phyloP scores from a whole-genome alignment of 2,113 vertebrate species.

The Octodon degus region DNA sequence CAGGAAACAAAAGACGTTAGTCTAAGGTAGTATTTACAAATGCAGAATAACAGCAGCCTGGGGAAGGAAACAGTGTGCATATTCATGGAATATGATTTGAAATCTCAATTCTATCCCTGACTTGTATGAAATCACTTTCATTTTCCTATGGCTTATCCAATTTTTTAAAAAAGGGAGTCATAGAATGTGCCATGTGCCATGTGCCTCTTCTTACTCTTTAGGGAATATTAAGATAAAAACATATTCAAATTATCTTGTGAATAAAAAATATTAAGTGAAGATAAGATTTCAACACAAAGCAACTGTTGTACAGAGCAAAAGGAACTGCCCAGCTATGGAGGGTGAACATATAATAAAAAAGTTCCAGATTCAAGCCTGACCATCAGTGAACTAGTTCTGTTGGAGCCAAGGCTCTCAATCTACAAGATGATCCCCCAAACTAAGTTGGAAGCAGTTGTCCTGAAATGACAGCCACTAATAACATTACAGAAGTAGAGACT shows the following conservation, averaged over 20 bases:
- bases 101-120: conserved; percentile 6
- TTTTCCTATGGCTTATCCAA: background rate
- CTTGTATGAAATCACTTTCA: background rate
- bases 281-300: conserved; percentile 20
- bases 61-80: background rate
- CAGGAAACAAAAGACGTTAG: background rate
- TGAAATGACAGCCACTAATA: background rate
- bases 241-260: conserved; percentile 37
- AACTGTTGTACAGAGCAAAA: background rate
- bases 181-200: background rate
- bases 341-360: background rate
- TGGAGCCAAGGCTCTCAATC: background rate
- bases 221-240: background rate
- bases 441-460: background rate
- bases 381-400: background rate
- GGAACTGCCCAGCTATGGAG: background rate
- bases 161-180: background rate
- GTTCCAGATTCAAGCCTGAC: background rate
- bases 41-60: background rate
- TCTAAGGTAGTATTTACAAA: background rate
- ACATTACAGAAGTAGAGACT: background rate
- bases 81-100: background rate
- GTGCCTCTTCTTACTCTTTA: background rate
- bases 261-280: conserved; percentile 49
- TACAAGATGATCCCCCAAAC: background rate